Conservation (phyloP, 2,888 invertebrate species). For the Morinoia aosen region DNA sequence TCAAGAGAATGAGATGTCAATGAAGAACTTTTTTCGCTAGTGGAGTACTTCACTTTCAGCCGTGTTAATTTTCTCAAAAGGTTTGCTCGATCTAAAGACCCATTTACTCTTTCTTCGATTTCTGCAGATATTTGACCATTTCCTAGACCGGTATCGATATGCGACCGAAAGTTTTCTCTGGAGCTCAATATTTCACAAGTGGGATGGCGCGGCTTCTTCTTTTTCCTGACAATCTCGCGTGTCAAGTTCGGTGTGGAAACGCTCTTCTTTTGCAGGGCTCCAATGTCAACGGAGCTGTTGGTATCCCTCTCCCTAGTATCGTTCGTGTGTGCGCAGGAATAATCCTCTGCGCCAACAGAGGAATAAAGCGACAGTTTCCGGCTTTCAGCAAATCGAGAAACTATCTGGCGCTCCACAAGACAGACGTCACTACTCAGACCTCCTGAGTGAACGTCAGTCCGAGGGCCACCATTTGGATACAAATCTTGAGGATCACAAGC, state of each 20-base stretch:
- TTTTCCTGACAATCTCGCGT: background rate
- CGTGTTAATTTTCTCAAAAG: background rate
- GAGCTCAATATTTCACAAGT: conserved; percentile 16
- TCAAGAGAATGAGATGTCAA: background rate
- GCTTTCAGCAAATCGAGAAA: conserved; percentile 39
- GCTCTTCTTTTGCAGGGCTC: conserved; percentile 18
- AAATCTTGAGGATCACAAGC: conserved; percentile 12
- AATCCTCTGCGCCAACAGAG: conserved; percentile 13
- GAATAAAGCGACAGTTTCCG: conserved; percentile 34
- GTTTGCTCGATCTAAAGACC: background rate
- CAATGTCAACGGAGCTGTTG: conserved; percentile 6
- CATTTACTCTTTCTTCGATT: background rate
- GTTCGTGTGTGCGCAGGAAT: conserved; percentile 4
- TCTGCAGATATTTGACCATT: background rate
- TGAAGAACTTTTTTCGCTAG: background rate
- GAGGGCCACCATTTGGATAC: conserved; percentile 1
- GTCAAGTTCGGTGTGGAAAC: conserved; percentile 1
- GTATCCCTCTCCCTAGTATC: background rate
- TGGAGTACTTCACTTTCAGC: background rate
- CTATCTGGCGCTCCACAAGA: conserved; percentile 12
- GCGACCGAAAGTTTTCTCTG: background rate
- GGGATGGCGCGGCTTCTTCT: conserved; percentile 36
- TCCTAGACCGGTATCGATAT: background rate
- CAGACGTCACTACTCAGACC: background rate
- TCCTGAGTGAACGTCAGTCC: background rate